Evolutionary conservation across 2,888 invertebrate genomes (phyloP).

Genomic region (Microctonus hyperodae): DNA sequence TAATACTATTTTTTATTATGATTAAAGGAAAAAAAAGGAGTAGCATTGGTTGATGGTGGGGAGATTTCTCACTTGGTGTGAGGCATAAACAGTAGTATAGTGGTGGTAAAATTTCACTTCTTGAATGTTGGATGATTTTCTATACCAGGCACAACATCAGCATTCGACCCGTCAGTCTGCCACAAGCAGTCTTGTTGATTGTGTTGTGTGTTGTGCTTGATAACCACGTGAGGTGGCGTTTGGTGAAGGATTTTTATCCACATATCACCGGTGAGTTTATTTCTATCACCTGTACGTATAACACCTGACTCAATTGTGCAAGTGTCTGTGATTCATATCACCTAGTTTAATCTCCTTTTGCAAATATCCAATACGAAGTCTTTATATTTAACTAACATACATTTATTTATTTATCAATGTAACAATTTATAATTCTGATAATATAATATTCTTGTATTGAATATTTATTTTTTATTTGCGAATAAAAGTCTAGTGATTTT

Average conservation of each 20-base stretch:
- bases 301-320: slow-evolving; percentile 24
- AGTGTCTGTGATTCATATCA: no score
- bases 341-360: no score
- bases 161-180: slow-evolving; percentile 21
- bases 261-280: neutral
- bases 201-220: neutral
- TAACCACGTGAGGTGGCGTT: neutral
- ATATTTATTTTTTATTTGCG: slow-evolving; percentile 4
- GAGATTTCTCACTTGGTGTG: neutral
- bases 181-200: slow-evolving; percentile 13
- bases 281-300: neutral
- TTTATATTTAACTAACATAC: no score
- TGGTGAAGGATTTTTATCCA: neutral
- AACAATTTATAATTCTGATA: neutral
- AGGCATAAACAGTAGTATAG: neutral
- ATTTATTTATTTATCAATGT: slow-evolving; percentile 2
- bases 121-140: neutral
- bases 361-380: no score
- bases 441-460: neutral
- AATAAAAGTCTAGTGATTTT: neutral
- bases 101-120: slow-evolving; percentile 13
- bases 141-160: neutral
- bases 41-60: neutral
- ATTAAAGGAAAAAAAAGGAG: neutral
- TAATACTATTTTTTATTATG: no score